phyloP scores from a whole-genome alignment of 2,797 vertebrate species.

The Hyperoplus lanceolatus region DNA sequence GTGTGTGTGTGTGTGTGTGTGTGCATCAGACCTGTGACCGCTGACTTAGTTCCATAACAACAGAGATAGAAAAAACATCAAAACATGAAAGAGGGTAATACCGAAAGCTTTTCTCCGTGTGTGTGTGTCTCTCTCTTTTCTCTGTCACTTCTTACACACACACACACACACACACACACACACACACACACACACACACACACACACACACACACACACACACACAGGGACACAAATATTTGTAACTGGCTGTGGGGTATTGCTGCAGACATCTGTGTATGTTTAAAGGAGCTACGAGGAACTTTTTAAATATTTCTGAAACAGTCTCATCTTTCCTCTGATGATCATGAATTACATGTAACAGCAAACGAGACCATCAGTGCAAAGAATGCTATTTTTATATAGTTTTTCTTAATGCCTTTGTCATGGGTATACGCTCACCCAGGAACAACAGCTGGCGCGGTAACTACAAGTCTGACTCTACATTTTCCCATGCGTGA shows the following conservation, averaged over 20 bases:
- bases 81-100: constrained; percentile 57
- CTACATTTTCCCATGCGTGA: too few relatives aligned
- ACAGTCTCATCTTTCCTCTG: too few relatives aligned
- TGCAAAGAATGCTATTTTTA: too few relatives aligned
- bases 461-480: too few relatives aligned
- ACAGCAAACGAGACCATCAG: too few relatives aligned
- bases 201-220: not conserved
- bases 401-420: too few relatives aligned
- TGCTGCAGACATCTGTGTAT: not conserved
- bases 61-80: constrained; percentile 48
- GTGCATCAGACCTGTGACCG: constrained; percentile 77
- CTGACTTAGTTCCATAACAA: constrained; percentile 80
- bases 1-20: constrained; percentile 75
- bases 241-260: constrained; percentile 7
- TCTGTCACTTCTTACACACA: constrained; percentile 15
- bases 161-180: not conserved
- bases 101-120: constrained; percentile 37
- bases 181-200: too few relatives aligned
- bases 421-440: too few relatives aligned
- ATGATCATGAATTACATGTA: too few relatives aligned
- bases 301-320: too few relatives aligned
- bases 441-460: too few relatives aligned
- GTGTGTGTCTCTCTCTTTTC: constrained; percentile 37
- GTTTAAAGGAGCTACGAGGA: not conserved
- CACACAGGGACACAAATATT: constrained; percentile 17